Percentiles rank a stretch among this genome's conserved stretches.
These are phyloP conservation scores for Trissolcus brochymenae DNA, from an alignment of 2,888 invertebrate genomes.

Conservation along the genomic window DNA sequence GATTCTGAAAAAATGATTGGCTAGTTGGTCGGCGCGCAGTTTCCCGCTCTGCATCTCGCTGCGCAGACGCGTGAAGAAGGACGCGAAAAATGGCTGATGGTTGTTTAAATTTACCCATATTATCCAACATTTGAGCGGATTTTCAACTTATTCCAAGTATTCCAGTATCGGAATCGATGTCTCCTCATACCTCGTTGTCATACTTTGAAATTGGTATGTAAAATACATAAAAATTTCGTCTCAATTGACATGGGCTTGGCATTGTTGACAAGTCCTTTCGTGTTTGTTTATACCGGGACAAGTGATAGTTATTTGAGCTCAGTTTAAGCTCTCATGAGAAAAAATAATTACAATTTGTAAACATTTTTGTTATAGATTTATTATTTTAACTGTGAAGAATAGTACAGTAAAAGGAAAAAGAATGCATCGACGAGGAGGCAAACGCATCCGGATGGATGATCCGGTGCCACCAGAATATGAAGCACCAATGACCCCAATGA, in stretches of 20 bases:
- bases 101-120: conserved; percentile 36
- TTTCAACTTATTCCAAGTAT: not conserved
- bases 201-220: not conserved
- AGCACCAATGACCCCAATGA: conserved; percentile 81
- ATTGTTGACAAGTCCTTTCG: conserved; percentile 1
- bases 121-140: not conserved
- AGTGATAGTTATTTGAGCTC: not conserved
- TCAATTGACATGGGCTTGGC: not conserved
- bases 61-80: conserved; percentile 28
- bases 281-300: conserved; percentile 11
- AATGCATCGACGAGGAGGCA: conserved; percentile 91
- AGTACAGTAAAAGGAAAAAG: not conserved
- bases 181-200: not conserved
- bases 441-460: conserved; percentile 94
- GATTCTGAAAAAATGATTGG: not conserved
- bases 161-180: not conserved
- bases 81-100: conserved; percentile 42
- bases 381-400: not conserved
- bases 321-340: too few relatives aligned
- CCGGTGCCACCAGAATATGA: conserved; percentile 91
- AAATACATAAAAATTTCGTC: not conserved
- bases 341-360: not conserved
- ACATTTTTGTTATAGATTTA: not conserved
- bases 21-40: not conserved
- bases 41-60: conserved; percentile 9